These are phyloP conservation scores for Porites lutea DNA, from an alignment of 64 coral and sea anemone species.

Conservation along the genomic window DNA sequence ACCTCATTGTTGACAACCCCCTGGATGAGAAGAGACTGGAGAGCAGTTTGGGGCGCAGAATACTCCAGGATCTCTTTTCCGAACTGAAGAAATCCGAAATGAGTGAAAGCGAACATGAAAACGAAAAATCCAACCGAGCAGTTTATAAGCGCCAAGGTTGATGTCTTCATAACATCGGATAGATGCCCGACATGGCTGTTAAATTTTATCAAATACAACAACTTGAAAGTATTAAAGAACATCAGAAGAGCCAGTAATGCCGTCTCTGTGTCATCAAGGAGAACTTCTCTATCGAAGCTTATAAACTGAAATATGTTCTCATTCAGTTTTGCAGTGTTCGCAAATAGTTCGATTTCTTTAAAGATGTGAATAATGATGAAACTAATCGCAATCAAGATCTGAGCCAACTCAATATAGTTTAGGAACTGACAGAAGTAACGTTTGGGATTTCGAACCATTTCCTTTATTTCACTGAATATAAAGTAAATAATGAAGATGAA, in stretches of 20 bases:
- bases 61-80: neutral
- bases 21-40: slow-evolving; percentile 21
- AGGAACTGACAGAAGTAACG: slow-evolving; percentile 33
- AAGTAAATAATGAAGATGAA: slow-evolving; percentile 51
- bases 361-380: slow-evolving; percentile 33
- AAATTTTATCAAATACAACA: slow-evolving; percentile 30
- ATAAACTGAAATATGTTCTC: slow-evolving; percentile 40
- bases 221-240: slow-evolving; percentile 66
- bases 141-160: slow-evolving; percentile 4
- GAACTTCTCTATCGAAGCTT: slow-evolving; percentile 36
- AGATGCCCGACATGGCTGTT: slow-evolving; percentile 41
- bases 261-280: slow-evolving; percentile 37
- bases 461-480: neutral
- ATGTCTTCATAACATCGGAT: slow-evolving; percentile 19
- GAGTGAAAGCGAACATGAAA: slow-evolving; percentile 22
- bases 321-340: neutral
- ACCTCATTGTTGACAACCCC: neutral
- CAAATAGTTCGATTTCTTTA: slow-evolving; percentile 24
- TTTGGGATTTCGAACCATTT: slow-evolving; percentile 2
- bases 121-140: slow-evolving; percentile 4
- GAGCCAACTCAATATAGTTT: slow-evolving; percentile 43
- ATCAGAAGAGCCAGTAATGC: slow-evolving; percentile 40
- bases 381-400: slow-evolving; percentile 14
- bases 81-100: slow-evolving; percentile 55
- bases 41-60: neutral